These are phyloP conservation scores for Forficula auricularia DNA, from an alignment of 1,140 invertebrate genomes.

Conservation along the genomic window DNA sequence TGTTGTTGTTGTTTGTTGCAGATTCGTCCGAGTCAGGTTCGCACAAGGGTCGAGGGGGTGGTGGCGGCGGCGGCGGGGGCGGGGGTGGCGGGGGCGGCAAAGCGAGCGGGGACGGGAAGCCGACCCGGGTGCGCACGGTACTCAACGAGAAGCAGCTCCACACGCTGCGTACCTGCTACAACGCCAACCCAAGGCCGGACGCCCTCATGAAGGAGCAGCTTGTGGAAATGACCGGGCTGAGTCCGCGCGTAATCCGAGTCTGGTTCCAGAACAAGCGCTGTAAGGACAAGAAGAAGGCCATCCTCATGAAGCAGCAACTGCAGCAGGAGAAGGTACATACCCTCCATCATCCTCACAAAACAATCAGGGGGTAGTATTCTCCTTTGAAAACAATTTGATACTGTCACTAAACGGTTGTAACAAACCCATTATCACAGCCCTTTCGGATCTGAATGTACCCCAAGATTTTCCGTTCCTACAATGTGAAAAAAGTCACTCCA, in stretches of 20 bases:
- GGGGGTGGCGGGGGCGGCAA: slow-evolving; percentile 39
- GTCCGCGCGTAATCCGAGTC: slow-evolving; percentile 86
- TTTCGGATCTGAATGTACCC: too few relatives aligned
- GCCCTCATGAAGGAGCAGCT: slow-evolving; percentile 98
- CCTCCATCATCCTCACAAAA: too few relatives aligned
- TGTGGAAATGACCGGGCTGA: slow-evolving; percentile 94
- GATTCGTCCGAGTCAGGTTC: slow-evolving; percentile 73
- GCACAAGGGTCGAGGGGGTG: slow-evolving; percentile 49
- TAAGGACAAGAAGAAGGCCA: slow-evolving; percentile 96
- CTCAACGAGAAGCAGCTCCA: slow-evolving; percentile 97
- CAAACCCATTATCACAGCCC: too few relatives aligned
- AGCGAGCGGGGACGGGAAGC: slow-evolving; percentile 61
- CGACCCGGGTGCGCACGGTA: slow-evolving; percentile 90
- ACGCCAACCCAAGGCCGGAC: slow-evolving; percentile 92
- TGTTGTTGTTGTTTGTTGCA: too few relatives aligned
- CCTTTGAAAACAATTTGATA: too few relatives aligned
- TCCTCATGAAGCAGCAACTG: slow-evolving; percentile 93
- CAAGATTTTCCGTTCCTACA: too few relatives aligned
- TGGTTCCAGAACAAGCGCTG: slow-evolving; percentile 99
- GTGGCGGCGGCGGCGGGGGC: slow-evolving; percentile 29
- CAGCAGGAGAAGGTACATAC: slow-evolving; percentile 90
- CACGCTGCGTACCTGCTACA: slow-evolving; percentile 83
- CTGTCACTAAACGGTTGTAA: too few relatives aligned
- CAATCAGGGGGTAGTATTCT: too few relatives aligned
- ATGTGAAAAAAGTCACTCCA: too few relatives aligned